A percentile compares a stretch with the other conserved stretches of the same genome.
These are phyloP conservation scores for Drosophila rhopaloa DNA, from an alignment of 1,140 invertebrate genomes.

Conservation along the genomic window DNA sequence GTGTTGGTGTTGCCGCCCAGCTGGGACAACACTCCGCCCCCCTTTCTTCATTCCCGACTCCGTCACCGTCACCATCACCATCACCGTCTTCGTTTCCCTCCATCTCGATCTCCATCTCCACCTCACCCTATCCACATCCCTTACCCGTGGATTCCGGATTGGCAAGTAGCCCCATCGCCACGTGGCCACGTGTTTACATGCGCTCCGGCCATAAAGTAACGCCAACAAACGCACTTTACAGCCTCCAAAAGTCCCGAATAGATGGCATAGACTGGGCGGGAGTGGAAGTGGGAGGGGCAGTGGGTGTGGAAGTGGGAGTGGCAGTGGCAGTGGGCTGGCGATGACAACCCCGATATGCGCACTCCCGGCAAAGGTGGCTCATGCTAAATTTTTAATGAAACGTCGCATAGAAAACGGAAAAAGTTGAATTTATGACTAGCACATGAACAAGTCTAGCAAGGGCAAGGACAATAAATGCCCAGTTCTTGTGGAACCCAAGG, in stretches of 20 bases:
- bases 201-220: conserved; percentile 56
- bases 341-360: neutral
- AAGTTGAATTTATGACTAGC: conserved; percentile 67
- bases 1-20: conserved; percentile 36
- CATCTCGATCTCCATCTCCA: neutral
- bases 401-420: conserved; percentile 57
- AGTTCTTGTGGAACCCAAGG: no score
- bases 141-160: conserved; percentile 5
- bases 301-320: neutral
- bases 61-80: no score
- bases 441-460: conserved; percentile 12
- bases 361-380: conserved; percentile 30
- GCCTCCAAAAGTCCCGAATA: conserved; percentile 34
- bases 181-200: conserved; percentile 66
- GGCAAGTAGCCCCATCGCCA: conserved; percentile 42
- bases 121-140: neutral
- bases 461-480: neutral
- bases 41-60: neutral
- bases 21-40: conserved; percentile 23
- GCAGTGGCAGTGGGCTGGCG: neutral
- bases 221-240: conserved; percentile 66
- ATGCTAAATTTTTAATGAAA: conserved; percentile 68
- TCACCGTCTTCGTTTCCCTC: neutral
- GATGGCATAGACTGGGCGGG: neutral
- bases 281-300: no score